phyloP scores from a whole-genome alignment of 2,797 vertebrate species.

The Acanthopagrus latus region DNA sequence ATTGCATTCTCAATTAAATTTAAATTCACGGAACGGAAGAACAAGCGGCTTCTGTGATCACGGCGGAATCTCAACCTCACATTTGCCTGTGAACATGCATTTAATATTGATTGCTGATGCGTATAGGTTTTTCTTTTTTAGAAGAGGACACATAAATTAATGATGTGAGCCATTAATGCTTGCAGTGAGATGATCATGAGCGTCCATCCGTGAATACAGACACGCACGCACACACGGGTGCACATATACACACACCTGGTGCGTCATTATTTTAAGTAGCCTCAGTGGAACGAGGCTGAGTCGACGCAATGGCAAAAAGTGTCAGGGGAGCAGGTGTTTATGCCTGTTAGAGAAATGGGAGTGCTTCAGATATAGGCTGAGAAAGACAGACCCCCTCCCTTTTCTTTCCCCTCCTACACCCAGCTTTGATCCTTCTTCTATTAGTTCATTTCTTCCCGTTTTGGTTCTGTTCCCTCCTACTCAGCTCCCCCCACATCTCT shows the following conservation, averaged over 20 bases:
- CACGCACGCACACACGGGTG: background rate
- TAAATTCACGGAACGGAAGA: slow-evolving; percentile 31
- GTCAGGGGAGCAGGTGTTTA: slow-evolving; percentile 72
- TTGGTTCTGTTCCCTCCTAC: slow-evolving; percentile 15
- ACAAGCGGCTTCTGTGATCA: slow-evolving; percentile 7
- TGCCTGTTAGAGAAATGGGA: slow-evolving; percentile 49
- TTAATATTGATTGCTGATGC: slow-evolving; percentile 28
- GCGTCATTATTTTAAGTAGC: slow-evolving; percentile 43
- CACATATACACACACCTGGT: slow-evolving; percentile 34
- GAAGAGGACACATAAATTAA: slow-evolving; percentile 16
- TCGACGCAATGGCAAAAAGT: slow-evolving; percentile 48
- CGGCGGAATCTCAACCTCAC: background rate
- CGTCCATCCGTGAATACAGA: slow-evolving; percentile 18
- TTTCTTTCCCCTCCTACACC: background rate
- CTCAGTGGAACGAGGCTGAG: slow-evolving; percentile 45
- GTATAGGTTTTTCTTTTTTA: background rate
- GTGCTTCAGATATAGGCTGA: slow-evolving; percentile 42
- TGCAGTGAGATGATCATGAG: slow-evolving; percentile 27
- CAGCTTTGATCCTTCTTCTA: slow-evolving; percentile 40
- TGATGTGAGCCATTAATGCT: slow-evolving; percentile 33
- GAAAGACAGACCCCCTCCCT: background rate
- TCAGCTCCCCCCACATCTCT: slow-evolving; percentile 8
- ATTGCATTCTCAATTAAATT: slow-evolving; percentile 31
- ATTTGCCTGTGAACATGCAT: slow-evolving; percentile 1
- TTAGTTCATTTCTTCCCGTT: slow-evolving; percentile 27